Evolutionary conservation across 2,113 vertebrate genomes (phyloP).

Genomic region (Stigmatopora nigra): DNA sequence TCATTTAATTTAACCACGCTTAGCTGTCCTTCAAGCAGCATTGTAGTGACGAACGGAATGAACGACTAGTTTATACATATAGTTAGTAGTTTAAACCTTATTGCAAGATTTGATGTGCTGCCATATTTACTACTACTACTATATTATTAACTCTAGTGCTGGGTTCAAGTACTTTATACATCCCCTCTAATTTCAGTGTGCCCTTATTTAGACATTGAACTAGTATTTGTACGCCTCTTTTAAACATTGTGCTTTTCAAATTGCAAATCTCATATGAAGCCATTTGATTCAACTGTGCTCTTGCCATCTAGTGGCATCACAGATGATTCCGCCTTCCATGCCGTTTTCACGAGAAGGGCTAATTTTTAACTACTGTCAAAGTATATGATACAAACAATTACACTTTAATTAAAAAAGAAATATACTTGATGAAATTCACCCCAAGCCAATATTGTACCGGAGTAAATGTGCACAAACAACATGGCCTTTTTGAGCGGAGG

Average conservation of each 20-base stretch:
- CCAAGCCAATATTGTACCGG: background rate
- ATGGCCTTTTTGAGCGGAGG: conserved; percentile 46
- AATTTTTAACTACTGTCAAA: background rate
- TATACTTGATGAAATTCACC: accelerated
- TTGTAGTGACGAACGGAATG: background rate
- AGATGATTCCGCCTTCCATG: background rate
- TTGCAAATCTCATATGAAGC: background rate
- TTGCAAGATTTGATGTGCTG: background rate
- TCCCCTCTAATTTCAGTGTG: background rate
- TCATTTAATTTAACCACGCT: background rate
- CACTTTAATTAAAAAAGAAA: background rate
- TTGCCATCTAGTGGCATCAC: conserved; percentile 31
- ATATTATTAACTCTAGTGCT: background rate
- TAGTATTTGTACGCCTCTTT: background rate
- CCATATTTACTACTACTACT: background rate
- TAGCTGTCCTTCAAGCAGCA: background rate
- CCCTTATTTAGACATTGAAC: background rate
- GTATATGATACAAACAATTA: background rate
- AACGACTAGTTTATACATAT: background rate
- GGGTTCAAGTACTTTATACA: background rate
- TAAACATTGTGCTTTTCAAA: background rate
- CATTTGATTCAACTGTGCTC: background rate
- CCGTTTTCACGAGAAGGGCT: background rate
- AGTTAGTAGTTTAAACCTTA: background rate
- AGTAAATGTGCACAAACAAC: background rate